phyloP scores from a whole-genome alignment of 2,113 vertebrate genomes.

The Crotalus viridis region DNA sequence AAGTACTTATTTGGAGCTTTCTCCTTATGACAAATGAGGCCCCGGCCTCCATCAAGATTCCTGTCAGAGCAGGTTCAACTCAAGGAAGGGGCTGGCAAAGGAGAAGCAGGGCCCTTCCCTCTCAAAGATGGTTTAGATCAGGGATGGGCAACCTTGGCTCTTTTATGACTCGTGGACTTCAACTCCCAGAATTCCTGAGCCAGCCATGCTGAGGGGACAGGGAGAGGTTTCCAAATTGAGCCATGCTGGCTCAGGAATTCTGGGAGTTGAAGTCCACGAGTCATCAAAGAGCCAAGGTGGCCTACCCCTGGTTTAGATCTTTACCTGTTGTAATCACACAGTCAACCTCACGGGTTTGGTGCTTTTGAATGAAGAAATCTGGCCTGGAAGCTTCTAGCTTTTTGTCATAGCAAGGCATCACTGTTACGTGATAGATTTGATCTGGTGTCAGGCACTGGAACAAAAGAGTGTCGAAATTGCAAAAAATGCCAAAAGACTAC shows the following conservation, averaged over 20 bases:
- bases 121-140: background rate
- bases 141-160: too few species aligned
- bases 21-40: background rate
- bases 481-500: background rate
- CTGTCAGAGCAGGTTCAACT: background rate
- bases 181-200: too few species aligned
- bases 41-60: background rate
- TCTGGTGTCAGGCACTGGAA: constrained; percentile 76
- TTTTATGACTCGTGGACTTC: too few species aligned
- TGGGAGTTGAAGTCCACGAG: too few species aligned
- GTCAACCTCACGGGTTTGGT: constrained; percentile 90
- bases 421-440: constrained; percentile 87
- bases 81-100: background rate
- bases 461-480: too few species aligned
- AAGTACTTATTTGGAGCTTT: background rate
- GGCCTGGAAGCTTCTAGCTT: constrained; percentile 94
- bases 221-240: too few species aligned
- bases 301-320: background rate
- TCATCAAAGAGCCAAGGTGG: too few species aligned
- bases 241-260: too few species aligned
- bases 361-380: constrained; percentile 82
- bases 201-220: too few species aligned
- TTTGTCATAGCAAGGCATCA: constrained; percentile 98
- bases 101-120: too few species aligned
- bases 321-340: constrained; percentile 95